Conservation (phyloP, 2,888 invertebrate genomes). For the Nomada fabriciana region DNA sequence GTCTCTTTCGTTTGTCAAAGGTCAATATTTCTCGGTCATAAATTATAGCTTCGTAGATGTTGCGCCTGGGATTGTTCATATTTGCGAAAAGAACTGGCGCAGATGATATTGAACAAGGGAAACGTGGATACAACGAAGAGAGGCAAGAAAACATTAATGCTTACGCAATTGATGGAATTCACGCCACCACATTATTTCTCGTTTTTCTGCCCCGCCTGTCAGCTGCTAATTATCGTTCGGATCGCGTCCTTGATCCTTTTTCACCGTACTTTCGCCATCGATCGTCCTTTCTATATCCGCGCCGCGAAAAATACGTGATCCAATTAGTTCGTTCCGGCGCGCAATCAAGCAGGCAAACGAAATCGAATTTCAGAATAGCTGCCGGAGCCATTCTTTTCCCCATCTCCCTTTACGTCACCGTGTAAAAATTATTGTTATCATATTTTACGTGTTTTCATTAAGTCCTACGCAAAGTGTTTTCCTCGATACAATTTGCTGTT, state of each 20-base stretch:
- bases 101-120: no score
- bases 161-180: slow-evolving; percentile 14
- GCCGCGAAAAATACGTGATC: not conserved
- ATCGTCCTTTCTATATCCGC: not conserved
- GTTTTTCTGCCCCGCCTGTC: slow-evolving; percentile 8
- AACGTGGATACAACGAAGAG: no score
- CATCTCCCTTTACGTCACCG: no score
- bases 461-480: no score
- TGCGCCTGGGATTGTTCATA: no score
- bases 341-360: not conserved
- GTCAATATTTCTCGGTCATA: not conserved
- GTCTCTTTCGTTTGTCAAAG: not conserved
- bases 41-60: no score
- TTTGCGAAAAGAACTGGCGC: no score
- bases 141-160: not conserved
- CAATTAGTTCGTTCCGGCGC: not conserved
- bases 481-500: no score
- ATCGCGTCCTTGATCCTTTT: slow-evolving; percentile 29
- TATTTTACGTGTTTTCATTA: no score
- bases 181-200: not conserved
- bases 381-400: no score
- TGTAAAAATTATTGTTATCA: no score
- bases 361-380: not conserved
- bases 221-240: slow-evolving; percentile 18
- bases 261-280: not conserved